These are phyloP conservation scores for Gambelia wislizenii DNA, from an alignment of 2,797 vertebrate genomes.

Conservation along the genomic window DNA sequence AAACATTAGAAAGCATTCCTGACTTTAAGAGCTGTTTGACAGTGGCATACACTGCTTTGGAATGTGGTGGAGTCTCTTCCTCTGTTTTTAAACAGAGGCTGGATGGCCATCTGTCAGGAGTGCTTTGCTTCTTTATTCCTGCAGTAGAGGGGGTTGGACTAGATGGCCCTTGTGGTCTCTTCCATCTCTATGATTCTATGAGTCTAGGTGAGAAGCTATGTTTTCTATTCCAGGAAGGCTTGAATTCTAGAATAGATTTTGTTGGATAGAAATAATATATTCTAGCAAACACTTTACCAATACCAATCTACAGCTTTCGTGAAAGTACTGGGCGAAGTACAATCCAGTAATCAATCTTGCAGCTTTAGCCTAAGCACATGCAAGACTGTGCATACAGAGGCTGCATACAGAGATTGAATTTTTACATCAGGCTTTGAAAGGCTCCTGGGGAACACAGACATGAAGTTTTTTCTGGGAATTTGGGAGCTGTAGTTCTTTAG, in stretches of 20 bases:
- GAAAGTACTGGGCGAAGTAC: not conserved
- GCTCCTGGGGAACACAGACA: not conserved
- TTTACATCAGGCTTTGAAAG: not conserved
- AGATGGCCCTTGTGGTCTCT: no score
- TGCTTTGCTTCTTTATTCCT: no score
- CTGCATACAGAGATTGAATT: not conserved
- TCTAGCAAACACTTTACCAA: not conserved
- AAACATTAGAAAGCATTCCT: no score
- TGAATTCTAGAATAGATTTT: not conserved
- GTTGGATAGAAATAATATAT: not conserved
- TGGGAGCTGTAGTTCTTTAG: no score
- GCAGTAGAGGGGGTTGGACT: no score
- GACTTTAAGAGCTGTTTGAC: no score
- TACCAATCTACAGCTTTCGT: not conserved
- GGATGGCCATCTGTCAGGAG: no score
- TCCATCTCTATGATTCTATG: no score
- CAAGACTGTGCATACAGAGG: not conserved
- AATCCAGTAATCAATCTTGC: not conserved
- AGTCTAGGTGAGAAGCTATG: not conserved
- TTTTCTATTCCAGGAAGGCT: not conserved
- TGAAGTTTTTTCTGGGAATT: not conserved
- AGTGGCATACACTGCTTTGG: no score
- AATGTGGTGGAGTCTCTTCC: no score
- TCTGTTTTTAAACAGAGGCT: no score
- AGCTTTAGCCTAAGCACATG: not conserved